Evolutionary conservation across 2,888 invertebrate species (phyloP).

Genomic region (Alcis repandata): DNA sequence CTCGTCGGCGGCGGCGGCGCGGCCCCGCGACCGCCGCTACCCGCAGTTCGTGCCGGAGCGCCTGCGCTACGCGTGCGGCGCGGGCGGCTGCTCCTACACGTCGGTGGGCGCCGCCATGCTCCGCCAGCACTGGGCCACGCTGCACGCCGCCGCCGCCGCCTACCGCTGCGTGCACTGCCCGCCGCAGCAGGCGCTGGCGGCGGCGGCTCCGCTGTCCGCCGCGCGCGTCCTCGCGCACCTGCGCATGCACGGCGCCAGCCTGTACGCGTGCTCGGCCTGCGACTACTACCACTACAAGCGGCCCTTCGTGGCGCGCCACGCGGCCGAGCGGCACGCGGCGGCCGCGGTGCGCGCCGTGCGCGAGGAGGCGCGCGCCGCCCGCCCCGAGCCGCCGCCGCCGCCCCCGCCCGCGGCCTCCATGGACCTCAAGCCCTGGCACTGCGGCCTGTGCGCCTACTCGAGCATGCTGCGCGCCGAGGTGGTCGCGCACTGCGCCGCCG

Average conservation of each 20-base stretch:
- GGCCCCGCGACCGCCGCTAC: conserved; percentile 49
- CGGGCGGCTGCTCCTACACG: conserved; percentile 89
- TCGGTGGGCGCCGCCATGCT: conserved; percentile 91
- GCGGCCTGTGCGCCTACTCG: conserved; percentile 89
- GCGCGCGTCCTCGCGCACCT: conserved; percentile 90
- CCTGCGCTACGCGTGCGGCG: too few species aligned
- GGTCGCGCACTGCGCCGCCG: conserved; percentile 84
- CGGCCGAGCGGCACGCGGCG: conserved; percentile 86
- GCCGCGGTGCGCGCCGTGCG: conserved; percentile 71
- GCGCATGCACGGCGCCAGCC: conserved; percentile 90
- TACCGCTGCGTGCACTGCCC: conserved; percentile 92
- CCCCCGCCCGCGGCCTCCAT: conserved; percentile 61
- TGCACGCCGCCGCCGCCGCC: conserved; percentile 87
- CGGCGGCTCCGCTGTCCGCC: conserved; percentile 77
- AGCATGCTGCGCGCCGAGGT: conserved; percentile 87
- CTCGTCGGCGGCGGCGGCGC: conserved; percentile 38
- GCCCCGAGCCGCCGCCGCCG: conserved; percentile 56
- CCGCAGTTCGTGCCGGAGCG: too few species aligned
- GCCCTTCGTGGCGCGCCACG: conserved; percentile 84
- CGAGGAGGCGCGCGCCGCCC: conserved; percentile 71
- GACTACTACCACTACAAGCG: conserved; percentile 88
- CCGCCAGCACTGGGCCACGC: conserved; percentile 90
- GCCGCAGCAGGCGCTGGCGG: conserved; percentile 81
- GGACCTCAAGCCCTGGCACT: conserved; percentile 89
- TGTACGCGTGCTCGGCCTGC: conserved; percentile 92